Evolutionary conservation across 2,888 invertebrate genomes (phyloP).

Genomic region (Miltochrista miniata): DNA sequence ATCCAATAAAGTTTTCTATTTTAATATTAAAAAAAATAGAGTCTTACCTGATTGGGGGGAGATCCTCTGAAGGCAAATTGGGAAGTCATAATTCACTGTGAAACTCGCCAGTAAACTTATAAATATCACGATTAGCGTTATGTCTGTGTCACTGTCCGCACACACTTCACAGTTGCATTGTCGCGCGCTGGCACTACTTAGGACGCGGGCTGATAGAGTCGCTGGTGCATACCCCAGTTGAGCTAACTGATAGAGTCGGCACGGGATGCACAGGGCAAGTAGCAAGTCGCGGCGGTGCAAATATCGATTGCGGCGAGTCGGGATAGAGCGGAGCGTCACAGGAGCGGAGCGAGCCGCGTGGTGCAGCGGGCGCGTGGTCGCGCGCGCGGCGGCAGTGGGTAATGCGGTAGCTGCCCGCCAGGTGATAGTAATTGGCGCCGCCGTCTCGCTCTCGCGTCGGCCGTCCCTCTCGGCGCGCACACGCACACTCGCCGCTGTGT

Average conservation of each 20-base stretch:
- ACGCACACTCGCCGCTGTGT: constrained; percentile 68
- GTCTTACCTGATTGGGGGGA: constrained; percentile 79
- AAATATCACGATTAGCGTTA: constrained; percentile 59
- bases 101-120: constrained; percentile 56
- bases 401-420: constrained; percentile 86
- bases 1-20: constrained; percentile 15
- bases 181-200: constrained; percentile 51
- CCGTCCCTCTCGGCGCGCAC: constrained; percentile 81
- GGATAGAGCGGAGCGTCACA: constrained; percentile 57
- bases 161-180: constrained; percentile 79
- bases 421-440: constrained; percentile 85
- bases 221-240: constrained; percentile 49
- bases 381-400: constrained; percentile 84
- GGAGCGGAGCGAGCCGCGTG: constrained; percentile 70
- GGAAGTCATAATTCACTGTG: constrained; percentile 76
- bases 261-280: constrained; percentile 51
- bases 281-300: constrained; percentile 41
- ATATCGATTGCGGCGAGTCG: constrained; percentile 68
- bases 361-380: constrained; percentile 84
- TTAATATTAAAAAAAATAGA: neutral
- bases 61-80: constrained; percentile 82
- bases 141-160: constrained; percentile 71
- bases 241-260: constrained; percentile 37
- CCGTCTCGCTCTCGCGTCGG: constrained; percentile 78
- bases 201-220: constrained; percentile 38